A percentile compares a stretch with the other conserved stretches of the same genome.
Conservation (phyloP, 2,113 vertebrate species). For the Esox niger region DNA sequence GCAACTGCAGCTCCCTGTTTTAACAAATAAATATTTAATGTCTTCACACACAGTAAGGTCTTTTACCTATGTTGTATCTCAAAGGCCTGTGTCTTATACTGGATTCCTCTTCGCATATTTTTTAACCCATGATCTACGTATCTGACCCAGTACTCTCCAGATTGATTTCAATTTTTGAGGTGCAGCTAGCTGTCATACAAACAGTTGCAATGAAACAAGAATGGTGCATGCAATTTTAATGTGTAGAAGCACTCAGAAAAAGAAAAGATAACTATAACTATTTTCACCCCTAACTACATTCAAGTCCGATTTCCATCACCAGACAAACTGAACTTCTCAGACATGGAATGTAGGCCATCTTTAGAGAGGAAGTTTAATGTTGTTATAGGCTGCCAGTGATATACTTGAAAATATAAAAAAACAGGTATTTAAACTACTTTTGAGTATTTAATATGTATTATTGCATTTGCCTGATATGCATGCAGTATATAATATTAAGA, state of each 20-base stretch:
- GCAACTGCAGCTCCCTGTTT: slow-evolving; percentile 51
- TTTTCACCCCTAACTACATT: not conserved
- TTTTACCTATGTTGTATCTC: slow-evolving; percentile 35
- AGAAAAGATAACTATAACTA: slow-evolving; percentile 30
- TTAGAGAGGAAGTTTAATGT: not conserved
- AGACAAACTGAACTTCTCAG: slow-evolving; percentile 6
- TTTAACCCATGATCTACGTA: slow-evolving; percentile 30
- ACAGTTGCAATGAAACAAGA: slow-evolving; percentile 53
- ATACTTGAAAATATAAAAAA: too few relatives aligned
- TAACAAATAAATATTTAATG: slow-evolving; percentile 62
- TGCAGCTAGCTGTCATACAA: slow-evolving; percentile 47
- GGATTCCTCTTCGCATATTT: slow-evolving; percentile 47
- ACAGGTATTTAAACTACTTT: too few relatives aligned
- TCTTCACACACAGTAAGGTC: slow-evolving; percentile 50
- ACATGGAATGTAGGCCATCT: not conserved
- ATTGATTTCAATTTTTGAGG: slow-evolving; percentile 33
- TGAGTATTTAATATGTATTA: too few relatives aligned
- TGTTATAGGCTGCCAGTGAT: slow-evolving; percentile 8
- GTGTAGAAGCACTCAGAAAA: slow-evolving; percentile 31
- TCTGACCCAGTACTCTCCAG: slow-evolving; percentile 41
- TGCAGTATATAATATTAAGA: too few relatives aligned
- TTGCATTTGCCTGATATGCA: too few relatives aligned
- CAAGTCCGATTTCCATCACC: not conserved
- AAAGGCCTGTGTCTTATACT: slow-evolving; percentile 45
- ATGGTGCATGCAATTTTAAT: slow-evolving; percentile 58